Evolutionary conservation across 2,797 vertebrate species (phyloP).

Genomic region (Dipus sagitta): DNA sequence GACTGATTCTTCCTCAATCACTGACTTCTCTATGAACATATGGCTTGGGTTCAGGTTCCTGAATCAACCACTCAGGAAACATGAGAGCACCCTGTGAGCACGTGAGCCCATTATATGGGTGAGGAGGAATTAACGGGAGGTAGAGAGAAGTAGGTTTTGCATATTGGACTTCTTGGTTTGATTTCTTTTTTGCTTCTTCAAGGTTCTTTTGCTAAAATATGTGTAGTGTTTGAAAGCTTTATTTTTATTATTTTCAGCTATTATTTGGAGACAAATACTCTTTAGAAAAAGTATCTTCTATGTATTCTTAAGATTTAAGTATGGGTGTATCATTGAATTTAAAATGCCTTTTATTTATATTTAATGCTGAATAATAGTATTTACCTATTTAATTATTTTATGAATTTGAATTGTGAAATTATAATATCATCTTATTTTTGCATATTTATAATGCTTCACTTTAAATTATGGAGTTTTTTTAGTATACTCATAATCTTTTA

Average conservation of each 20-base stretch:
- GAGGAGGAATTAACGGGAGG: background rate
- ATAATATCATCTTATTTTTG: background rate
- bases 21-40: background rate
- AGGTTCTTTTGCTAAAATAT: background rate
- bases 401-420: background rate
- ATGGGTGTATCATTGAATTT: background rate
- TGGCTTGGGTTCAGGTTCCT: background rate
- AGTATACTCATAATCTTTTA: background rate
- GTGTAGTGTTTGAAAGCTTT: background rate
- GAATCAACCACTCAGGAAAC: background rate
- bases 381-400: too few relatives aligned
- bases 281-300: background rate
- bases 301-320: background rate
- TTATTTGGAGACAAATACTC: background rate
- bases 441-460: background rate
- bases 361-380: background rate
- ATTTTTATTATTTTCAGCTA: background rate
- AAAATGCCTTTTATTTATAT: background rate
- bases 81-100: too few relatives aligned
- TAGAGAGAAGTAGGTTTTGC: background rate
- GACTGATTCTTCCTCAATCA: background rate
- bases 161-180: background rate
- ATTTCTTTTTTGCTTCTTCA: background rate
- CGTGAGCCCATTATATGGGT: background rate
- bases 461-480: too few relatives aligned